phyloP scores from a whole-genome alignment of 2,888 invertebrate genomes.

The Stenotaenia linearis region DNA sequence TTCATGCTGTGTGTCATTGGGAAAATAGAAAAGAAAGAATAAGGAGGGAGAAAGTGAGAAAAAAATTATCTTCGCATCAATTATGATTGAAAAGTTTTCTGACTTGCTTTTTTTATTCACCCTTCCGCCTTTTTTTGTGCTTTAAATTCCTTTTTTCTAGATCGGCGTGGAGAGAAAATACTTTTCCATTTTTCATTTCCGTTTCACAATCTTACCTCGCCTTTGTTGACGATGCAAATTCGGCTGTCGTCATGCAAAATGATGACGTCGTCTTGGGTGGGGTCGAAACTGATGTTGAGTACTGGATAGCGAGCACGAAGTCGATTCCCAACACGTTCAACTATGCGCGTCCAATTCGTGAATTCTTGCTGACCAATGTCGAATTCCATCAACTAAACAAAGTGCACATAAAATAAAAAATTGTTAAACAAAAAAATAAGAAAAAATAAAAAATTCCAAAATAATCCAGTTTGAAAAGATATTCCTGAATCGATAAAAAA shows the following conservation, averaged over 20 bases:
- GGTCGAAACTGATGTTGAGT: slow-evolving; percentile 59
- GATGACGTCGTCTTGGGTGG: slow-evolving; percentile 58
- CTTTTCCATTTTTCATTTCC: slow-evolving; percentile 30
- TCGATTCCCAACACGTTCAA: slow-evolving; percentile 53
- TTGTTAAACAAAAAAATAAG: not conserved
- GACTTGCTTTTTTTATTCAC: slow-evolving; percentile 11
- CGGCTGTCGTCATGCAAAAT: slow-evolving; percentile 67
- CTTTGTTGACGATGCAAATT: slow-evolving; percentile 58
- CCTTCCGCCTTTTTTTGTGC: not conserved
- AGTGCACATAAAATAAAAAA: not conserved
- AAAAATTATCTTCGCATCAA: slow-evolving; percentile 26
- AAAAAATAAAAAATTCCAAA: slow-evolving; percentile 14
- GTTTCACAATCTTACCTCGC: slow-evolving; percentile 48
- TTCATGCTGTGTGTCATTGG: slow-evolving; percentile 6
- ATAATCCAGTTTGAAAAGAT: not conserved
- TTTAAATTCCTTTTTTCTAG: not conserved
- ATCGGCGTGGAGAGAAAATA: not conserved
- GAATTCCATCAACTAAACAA: slow-evolving; percentile 66
- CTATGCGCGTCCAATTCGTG: slow-evolving; percentile 59
- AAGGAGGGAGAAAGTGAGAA: not conserved
- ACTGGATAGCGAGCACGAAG: slow-evolving; percentile 60
- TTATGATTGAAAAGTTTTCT: slow-evolving; percentile 26
- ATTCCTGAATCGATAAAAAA: not conserved
- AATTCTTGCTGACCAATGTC: slow-evolving; percentile 59
- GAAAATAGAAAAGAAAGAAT: slow-evolving; percentile 1